phyloP scores from a whole-genome alignment of 2,888 invertebrate genomes.

The Endomychus coccineus region DNA sequence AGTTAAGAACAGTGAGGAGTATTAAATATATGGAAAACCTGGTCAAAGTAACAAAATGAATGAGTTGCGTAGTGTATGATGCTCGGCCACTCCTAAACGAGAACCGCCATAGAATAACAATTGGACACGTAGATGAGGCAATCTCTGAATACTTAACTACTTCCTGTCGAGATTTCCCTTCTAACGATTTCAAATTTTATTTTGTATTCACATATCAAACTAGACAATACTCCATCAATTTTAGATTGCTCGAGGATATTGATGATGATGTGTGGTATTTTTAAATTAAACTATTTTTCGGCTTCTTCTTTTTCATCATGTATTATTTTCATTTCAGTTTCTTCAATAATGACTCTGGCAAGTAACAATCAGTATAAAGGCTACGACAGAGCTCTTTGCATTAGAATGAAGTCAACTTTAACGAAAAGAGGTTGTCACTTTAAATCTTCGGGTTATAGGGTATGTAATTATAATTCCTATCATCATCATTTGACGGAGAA shows the following conservation, averaged over 20 bases:
- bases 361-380: constrained; percentile 64
- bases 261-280: too few relatives aligned
- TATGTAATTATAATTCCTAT: too few relatives aligned
- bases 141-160: constrained; percentile 40
- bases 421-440: constrained; percentile 96
- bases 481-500: too few relatives aligned
- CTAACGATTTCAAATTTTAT: constrained; percentile 10
- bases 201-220: not conserved
- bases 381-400: constrained; percentile 86
- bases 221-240: too few relatives aligned
- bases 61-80: too few relatives aligned
- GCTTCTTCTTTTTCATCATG: too few relatives aligned
- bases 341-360: constrained; percentile 74
- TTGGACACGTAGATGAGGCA: constrained; percentile 34
- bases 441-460: constrained; percentile 92
- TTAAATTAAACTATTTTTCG: not conserved
- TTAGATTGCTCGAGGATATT: not conserved
- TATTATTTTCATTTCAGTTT: constrained; percentile 58
- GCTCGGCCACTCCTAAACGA: too few relatives aligned
- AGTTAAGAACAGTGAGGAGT: too few relatives aligned
- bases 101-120: too few relatives aligned
- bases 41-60: too few relatives aligned
- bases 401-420: constrained; percentile 95
- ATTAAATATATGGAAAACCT: too few relatives aligned
- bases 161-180: constrained; percentile 41